Conservation (phyloP, 2,797 vertebrate genomes). For the Coccyzus lansbergi region DNA sequence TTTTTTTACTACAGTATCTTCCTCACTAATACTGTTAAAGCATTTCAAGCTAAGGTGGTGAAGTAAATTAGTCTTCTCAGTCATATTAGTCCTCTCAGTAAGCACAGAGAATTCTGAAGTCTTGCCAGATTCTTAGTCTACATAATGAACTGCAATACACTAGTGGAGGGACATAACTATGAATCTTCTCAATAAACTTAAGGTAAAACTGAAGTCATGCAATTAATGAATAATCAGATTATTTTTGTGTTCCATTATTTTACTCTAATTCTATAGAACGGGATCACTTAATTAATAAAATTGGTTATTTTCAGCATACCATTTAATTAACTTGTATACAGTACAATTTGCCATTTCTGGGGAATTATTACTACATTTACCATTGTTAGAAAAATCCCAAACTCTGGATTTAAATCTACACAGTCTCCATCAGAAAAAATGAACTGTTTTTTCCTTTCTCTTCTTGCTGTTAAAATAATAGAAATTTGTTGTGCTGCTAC, state of each 20-base stretch:
- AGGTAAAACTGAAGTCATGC: not conserved
- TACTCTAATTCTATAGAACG: not conserved
- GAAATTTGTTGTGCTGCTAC: conserved; percentile 88
- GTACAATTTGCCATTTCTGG: not conserved
- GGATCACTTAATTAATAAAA: not conserved
- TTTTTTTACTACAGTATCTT: rapidly evolving
- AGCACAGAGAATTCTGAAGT: not conserved
- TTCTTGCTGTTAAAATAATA: conserved; percentile 81
- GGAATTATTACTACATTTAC: conserved; percentile 67
- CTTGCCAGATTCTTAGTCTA: not conserved
- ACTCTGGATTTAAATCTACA: conserved; percentile 87
- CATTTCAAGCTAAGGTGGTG: not conserved
- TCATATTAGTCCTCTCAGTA: not conserved
- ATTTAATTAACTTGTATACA: not conserved
- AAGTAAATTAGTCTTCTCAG: not conserved
- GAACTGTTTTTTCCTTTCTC: conserved; percentile 80
- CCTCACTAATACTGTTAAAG: not conserved
- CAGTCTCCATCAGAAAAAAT: conserved; percentile 83
- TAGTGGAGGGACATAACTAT: not conserved
- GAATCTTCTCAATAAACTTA: not conserved
- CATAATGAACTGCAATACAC: not conserved
- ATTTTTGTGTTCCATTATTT: not conserved
- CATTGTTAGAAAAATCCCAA: conserved; percentile 90
- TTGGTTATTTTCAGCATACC: not conserved
- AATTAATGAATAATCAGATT: not conserved